Base-by-base conservation (phyloP, 2,113 vertebrate genomes). In the Pomatostomus ruficeps region DNA sequence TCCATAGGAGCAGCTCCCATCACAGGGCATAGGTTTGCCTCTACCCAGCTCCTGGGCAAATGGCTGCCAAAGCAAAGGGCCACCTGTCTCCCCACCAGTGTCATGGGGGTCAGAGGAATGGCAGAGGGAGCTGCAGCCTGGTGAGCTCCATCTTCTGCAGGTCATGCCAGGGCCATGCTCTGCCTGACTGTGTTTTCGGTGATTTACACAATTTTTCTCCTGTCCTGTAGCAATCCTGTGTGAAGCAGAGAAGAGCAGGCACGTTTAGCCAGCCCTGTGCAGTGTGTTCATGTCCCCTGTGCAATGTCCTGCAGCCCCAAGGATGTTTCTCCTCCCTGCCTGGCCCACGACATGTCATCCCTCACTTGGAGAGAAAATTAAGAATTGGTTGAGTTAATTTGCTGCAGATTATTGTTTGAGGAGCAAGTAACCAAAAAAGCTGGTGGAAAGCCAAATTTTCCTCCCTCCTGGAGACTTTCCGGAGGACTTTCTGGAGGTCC, bases 341-440 rank as follows among this genome's bases (percentile, higher is more conserved):
- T 66, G 66, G 73, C 57, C 66, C 40, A 78, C 76, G 58, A 49
- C 15, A 48, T 48, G 10, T 22, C 17, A 49, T 70, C 45, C 55
- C 54, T 74, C 46, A 18, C 79, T 83, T 46, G n/a, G 72, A 85
- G 61, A 81, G 61, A 73, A 76, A 76, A 88, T 73, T 42, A 80
- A 58, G 38, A 58, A 31, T 86, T 74, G 38, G 42, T 82, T 78
- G 48, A 79, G 62, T 75, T 93, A 74, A 88, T 80, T 94, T 86
- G 71, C 72, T 86, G 63, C 91, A 93, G 88, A 80, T 90, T 80
- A 45, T 73, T 49, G 15, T 70, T 35, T 73, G 55, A 93, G 82
- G 55, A 73, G 67, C n/a, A 49, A 72, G 63, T 72, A 63, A 78
- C 52, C 61, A 78, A 66, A 89, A 70, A 62, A 67, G 5, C 65